Evolutionary conservation across 2,797 vertebrate genomes (phyloP), one percentile per base, ranked within the genome.

Genomic region (Sebastes vulpes): DNA sequence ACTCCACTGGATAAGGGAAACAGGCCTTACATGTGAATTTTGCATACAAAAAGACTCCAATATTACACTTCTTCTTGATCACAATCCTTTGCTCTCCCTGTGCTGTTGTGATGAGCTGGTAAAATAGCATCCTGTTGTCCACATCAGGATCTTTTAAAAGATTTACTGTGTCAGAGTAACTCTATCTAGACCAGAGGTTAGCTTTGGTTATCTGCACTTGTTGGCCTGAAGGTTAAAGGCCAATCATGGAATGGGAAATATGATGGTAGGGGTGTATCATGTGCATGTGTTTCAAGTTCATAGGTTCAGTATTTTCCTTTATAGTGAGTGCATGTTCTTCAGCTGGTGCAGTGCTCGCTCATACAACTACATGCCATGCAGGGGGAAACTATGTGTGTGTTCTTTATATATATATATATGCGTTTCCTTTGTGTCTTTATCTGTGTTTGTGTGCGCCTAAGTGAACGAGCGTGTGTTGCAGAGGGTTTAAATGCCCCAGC

Each of bases 401-500:
- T 63, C 65, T 85, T 80, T 79, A 61, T 72, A 42, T 42, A 42
- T 79, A 61, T 72, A 42, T 79, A 42, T 79, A 60, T 52, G 63
- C 29, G 59, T 77, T 83, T 79, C 79, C 77, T 91, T 84, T 88
- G 82, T 93, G 77, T 79, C 59, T 86, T 60, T 63, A 82, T 90
- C 63, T 72, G 77, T 73, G 83, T 83, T 72, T 89, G 79, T 53
- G 48, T 74, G 83, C 32, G 75, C 85, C 79, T 87, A 75, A 79
- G 83, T 69, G 77, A 89, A 82, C 58, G 38, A 77, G 85, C 52
- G 61, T 85, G 80, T 60, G 82, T 81, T 81, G 73, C 67, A 78
- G 81, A 85, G 83, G 90, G 88, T 89, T 88, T 84, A 89, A 89
- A 92, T 91, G 83, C 81, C 89, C 90, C 67, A 85, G 86, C 21